These are phyloP conservation scores for Cryptocephalus moraei DNA, from an alignment of 2,888 invertebrate species.

Conservation along the genomic window DNA sequence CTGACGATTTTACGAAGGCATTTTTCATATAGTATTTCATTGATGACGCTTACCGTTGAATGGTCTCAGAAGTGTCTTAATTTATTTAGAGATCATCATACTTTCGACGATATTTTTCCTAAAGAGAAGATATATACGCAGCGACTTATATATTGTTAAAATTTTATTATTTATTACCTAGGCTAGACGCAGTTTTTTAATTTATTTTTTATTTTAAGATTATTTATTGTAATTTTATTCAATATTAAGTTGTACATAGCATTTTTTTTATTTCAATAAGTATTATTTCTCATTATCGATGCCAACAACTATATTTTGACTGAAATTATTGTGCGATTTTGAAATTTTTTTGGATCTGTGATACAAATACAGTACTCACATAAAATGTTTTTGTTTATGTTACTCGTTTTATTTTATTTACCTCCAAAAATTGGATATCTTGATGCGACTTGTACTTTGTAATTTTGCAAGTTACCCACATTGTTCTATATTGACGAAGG, in stretches of 20 bases:
- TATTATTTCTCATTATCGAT: slow-evolving; percentile 9
- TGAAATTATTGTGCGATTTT: slow-evolving; percentile 13
- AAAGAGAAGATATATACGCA: neutral
- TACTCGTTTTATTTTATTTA: slow-evolving; percentile 7
- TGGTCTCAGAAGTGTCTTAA: no score
- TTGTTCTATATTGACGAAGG: no score
- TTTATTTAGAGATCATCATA: no score
- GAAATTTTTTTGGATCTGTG: slow-evolving; percentile 17
- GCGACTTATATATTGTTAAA: neutral
- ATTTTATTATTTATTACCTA: neutral
- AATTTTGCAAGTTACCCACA: no score
- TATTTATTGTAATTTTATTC: slow-evolving; percentile 17
- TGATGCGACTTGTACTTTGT: no score
- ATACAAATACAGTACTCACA: slow-evolving; percentile 18
- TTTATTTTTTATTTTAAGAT: slow-evolving; percentile 14
- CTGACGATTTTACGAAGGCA: no score
- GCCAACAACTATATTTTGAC: slow-evolving; percentile 9
- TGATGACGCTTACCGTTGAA: no score
- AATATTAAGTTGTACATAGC: slow-evolving; percentile 18
- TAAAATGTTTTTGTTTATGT: slow-evolving; percentile 14
- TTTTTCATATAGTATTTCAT: no score
- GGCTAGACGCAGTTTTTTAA: slow-evolving; percentile 4
- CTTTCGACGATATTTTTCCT: no score
- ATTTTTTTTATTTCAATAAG: slow-evolving; percentile 8
- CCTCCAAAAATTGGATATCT: no score